Base-by-base conservation (phyloP, 2,113 vertebrate species). In the Semicossyphus pulcher region DNA sequence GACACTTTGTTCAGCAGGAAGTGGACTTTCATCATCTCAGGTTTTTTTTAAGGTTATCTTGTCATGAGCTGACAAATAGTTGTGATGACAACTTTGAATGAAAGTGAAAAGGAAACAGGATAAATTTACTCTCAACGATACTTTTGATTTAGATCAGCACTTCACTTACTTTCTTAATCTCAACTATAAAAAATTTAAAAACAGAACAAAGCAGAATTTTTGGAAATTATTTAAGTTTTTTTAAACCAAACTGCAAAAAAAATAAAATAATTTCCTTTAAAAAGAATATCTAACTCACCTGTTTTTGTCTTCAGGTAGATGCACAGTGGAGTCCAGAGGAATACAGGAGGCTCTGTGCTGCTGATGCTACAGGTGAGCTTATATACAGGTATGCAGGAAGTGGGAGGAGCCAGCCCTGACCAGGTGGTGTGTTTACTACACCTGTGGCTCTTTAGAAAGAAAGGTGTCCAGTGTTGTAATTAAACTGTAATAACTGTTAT, bases 341-440 rank as follows among this genome's bases (percentile, higher is more conserved):
- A 63, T 48, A 69, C 34, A 45, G 52, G 15, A 57, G 31, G 32
- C 45, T 86, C 20, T 80, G 86, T 74, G 78, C 58, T 86, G 66
- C 72, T 76, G 76, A 81, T 74, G 76, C 79, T 62, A 52, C 85
- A 91, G 89, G 86, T 92, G 84, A 29, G 52, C 23, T 87, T 92
- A 77, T 88, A 91, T 89, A 9, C 80, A 89, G 82, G 86, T 90
- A 77, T 65, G 44, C 53, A 63, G 52, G 59, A 70, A 60, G 74
- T 32, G 79, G 90, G 90, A 63, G 90, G 88, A 64, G 86, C 62
- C 39, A 59, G 21, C 51, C 34, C 4, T 16, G 14, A 20, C 44
- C 28, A n/a, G 42, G 60, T 48, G 83, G 80, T 56, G 76, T 54
- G 76, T 51, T 42, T 25, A 10, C 29, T 72, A 3, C 52, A 76